These are phyloP conservation scores for Physella acuta DNA, from an alignment of 1,140 invertebrate species.

Conservation along the genomic window DNA sequence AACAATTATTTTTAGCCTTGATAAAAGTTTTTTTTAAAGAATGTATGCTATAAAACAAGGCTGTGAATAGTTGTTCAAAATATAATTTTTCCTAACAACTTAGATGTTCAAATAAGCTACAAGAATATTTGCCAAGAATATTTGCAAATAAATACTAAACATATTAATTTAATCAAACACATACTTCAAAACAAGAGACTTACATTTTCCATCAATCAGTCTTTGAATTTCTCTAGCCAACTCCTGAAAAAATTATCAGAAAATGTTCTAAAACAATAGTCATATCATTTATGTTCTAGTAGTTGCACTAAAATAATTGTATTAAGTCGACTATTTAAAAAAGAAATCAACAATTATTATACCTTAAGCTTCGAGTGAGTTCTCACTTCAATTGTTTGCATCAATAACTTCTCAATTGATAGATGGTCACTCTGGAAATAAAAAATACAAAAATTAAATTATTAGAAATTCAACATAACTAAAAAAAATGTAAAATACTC, in stretches of 20 bases:
- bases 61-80: too few species aligned
- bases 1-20: too few species aligned
- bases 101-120: too few species aligned
- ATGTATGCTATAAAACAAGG: too few species aligned
- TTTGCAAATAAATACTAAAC: too few species aligned
- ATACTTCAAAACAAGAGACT: too few species aligned
- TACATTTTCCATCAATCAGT: conserved; percentile 51
- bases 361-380: conserved; percentile 64
- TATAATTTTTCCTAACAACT: too few species aligned
- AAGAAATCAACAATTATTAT: neutral
- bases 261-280: neutral
- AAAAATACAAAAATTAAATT: neutral
- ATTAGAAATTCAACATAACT: neutral
- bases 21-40: too few species aligned
- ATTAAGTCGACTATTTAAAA: neutral
- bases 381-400: conserved; percentile 94
- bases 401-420: conserved; percentile 91
- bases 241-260: conserved; percentile 36
- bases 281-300: neutral
- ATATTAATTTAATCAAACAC: too few species aligned
- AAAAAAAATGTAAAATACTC: conserved; percentile 49
- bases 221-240: conserved; percentile 49
- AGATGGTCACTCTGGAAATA: conserved; percentile 76
- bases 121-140: too few species aligned
- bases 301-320: neutral